Conservation (phyloP, 1,140 invertebrate species). For the Drosophila asahinai region DNA sequence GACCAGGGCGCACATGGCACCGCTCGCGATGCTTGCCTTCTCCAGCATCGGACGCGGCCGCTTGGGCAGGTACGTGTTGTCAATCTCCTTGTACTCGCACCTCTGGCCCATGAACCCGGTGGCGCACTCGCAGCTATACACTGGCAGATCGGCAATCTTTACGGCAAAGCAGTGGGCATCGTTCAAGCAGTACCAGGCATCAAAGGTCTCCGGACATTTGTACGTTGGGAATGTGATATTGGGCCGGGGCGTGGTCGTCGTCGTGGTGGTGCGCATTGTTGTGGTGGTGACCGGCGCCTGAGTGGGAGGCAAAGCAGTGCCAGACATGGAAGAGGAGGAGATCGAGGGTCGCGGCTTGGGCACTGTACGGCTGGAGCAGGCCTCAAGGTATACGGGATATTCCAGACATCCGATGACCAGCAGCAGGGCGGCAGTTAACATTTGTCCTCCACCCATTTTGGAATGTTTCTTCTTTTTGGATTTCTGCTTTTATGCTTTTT, state of each 20-base stretch:
- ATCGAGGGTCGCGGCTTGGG: slow-evolving; percentile 90
- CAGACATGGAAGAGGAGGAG: slow-evolving; percentile 73
- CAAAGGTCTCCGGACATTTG: slow-evolving; percentile 95
- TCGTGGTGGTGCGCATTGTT: slow-evolving; percentile 86
- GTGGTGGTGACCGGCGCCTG: slow-evolving; percentile 50
- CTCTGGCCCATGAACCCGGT: slow-evolving; percentile 96
- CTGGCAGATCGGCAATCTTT: slow-evolving; percentile 95
- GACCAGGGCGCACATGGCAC: slow-evolving; percentile 94
- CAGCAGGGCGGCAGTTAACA: slow-evolving; percentile 38
- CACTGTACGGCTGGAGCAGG: slow-evolving; percentile 93
- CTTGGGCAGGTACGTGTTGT: slow-evolving; percentile 93
- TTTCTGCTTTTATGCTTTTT: slow-evolving; percentile 34
- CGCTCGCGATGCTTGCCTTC: slow-evolving; percentile 95
- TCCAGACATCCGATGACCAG: slow-evolving; percentile 52
- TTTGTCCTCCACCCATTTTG: slow-evolving; percentile 44
- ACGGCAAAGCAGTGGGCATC: slow-evolving; percentile 97
- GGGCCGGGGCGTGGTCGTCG: slow-evolving; percentile 89
- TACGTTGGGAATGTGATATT: slow-evolving; percentile 98
- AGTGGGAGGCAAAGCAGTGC: slow-evolving; percentile 85
- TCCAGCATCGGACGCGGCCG: slow-evolving; percentile 94
- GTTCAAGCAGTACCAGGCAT: slow-evolving; percentile 97
- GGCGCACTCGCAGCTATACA: slow-evolving; percentile 98
- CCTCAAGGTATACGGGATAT: slow-evolving; percentile 86
- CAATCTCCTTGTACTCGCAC: slow-evolving; percentile 97
- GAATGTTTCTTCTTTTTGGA: slow-evolving; percentile 44